Conservation (phyloP, 2,888 invertebrate genomes). For the Eubasilissa splendida region DNA sequence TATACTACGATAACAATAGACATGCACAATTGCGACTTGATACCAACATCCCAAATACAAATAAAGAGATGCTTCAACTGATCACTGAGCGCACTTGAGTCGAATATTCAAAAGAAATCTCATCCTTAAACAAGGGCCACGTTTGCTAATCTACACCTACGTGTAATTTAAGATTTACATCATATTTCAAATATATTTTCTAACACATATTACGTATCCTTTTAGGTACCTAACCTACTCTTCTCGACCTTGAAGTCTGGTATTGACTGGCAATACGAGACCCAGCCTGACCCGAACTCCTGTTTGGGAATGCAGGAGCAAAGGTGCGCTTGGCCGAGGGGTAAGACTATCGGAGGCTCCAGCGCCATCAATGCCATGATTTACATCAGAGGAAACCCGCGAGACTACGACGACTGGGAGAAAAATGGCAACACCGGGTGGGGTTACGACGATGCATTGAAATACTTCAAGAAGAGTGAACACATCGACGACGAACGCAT, state of each 20-base stretch:
- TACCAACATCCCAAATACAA: no score
- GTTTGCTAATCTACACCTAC: no score
- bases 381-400: slow-evolving; percentile 67
- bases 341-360: slow-evolving; percentile 69
- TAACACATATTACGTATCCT: neutral
- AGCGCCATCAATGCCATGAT: slow-evolving; percentile 69
- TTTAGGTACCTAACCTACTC: slow-evolving; percentile 61
- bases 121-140: no score
- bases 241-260: slow-evolving; percentile 62
- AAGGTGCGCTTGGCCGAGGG: slow-evolving; percentile 65
- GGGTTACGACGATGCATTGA: slow-evolving; percentile 64
- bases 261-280: slow-evolving; percentile 65
- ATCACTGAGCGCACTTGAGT: no score
- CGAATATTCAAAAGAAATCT: no score
- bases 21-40: no score
- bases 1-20: no score
- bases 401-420: slow-evolving; percentile 71
- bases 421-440: slow-evolving; percentile 68
- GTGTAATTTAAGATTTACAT: slow-evolving; percentile 47
- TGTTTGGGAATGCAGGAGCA: slow-evolving; percentile 60
- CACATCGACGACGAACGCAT: slow-evolving; percentile 56
- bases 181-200: no score
- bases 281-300: slow-evolving; percentile 60
- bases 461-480: slow-evolving; percentile 66
- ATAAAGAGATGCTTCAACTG: no score